These are phyloP conservation scores for Doryteuthis pealeii DNA, from an alignment of 1,140 invertebrate genomes.

Conservation along the genomic window DNA sequence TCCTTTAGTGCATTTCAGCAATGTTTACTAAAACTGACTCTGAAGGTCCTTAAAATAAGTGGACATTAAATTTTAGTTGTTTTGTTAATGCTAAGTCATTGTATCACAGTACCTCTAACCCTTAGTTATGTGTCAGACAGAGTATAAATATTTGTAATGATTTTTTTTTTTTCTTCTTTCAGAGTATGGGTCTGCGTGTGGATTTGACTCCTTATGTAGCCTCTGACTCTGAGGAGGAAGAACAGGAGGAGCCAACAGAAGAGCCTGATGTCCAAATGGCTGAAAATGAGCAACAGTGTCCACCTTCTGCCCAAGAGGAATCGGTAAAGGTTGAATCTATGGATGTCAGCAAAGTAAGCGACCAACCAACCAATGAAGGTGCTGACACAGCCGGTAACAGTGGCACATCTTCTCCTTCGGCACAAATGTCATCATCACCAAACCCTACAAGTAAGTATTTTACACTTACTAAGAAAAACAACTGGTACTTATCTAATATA, in stretches of 20 bases:
- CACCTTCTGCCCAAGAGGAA: slow-evolving; percentile 12
- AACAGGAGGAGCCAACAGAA: background rate
- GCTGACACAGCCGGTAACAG: background rate
- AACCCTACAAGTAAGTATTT: background rate
- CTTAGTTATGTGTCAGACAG: too few relatives aligned
- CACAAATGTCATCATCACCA: background rate
- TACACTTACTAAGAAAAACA: too few relatives aligned
- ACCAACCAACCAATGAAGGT: background rate
- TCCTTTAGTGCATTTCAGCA: too few relatives aligned
- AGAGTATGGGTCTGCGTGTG: slow-evolving; percentile 38
- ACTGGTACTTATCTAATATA: too few relatives aligned
- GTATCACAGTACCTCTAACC: too few relatives aligned
- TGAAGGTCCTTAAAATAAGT: too few relatives aligned
- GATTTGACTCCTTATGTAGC: slow-evolving; percentile 37
- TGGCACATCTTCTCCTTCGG: background rate
- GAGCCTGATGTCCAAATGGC: background rate
- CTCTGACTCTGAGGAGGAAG: background rate
- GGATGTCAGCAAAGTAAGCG: background rate
- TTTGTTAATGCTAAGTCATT: too few relatives aligned
- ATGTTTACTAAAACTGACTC: too few relatives aligned
- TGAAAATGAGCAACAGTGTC: background rate
- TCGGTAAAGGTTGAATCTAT: background rate
- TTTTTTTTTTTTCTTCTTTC: slow-evolving; percentile 18
- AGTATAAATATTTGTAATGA: too few relatives aligned
- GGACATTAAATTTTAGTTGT: too few relatives aligned